Evolutionary conservation across 1,140 invertebrate genomes (phyloP), one percentile per base, ranked within the genome.

Genomic region (Panulirus ornatus): DNA sequence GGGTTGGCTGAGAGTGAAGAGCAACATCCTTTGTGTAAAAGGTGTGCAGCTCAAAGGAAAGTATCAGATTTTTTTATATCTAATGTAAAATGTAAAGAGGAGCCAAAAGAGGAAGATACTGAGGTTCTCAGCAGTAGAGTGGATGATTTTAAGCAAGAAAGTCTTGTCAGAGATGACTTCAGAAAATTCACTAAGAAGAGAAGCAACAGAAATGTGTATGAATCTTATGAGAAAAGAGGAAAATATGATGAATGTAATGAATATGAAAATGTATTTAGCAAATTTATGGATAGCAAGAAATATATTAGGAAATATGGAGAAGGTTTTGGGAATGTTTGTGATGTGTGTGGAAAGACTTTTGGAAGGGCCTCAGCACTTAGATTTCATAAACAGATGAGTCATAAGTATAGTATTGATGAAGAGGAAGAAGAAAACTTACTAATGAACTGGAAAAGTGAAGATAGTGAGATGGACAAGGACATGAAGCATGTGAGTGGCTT

Each of bases 301-400:
- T 8, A 66, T 22, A 30, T 34, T 30, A 66, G 27, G 14, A 5
- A 47, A 6, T 47, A 11, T 47, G 19, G 22, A 66, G 27, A 30
- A 66, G 30, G 30, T 66, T 30, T 8, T 66, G 58, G 58, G 1
- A 66, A 66, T 30, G 9, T 81, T 19, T 88, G 85, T 70, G 51
- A 44, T 8, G 16, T 36, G 11, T 88, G 85, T 54, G 85, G 85
- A 54, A 63, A 36, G 51, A 76, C 42, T 19, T 88, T 88, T 75
- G 70, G 42, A 44, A 81, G 85, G 40, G 85, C 85, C 34, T 88
- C 85, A 42, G 85, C 85, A 16, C 66, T 88, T 16, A 81, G n/a
- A 58, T 88, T 66, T 30, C 85, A 88, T 44, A 75, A 88, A 30
- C 78, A 44, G 30, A 79, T 88, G 51, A 88, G 78, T 30, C 85